Evolutionary conservation across 1,140 invertebrate species (phyloP), one percentile per base, ranked within the genome.

Genomic region (Coenobita brevimanus): DNA sequence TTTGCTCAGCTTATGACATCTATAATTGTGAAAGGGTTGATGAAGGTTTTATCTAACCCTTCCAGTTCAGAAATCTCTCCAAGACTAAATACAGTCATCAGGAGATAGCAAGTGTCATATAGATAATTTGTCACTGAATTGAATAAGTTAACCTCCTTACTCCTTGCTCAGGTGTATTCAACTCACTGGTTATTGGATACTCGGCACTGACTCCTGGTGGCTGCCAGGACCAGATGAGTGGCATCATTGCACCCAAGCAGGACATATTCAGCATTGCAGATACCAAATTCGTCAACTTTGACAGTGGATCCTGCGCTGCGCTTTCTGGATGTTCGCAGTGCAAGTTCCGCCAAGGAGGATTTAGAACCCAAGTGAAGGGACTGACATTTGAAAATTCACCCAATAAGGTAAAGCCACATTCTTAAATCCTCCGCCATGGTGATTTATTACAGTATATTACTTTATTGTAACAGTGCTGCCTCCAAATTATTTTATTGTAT

Each of bases 251-350:
- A 4, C 88, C 88, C 21, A 89, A 89, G 41, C 17, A 84, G 82
- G 36, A 50, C 41, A 46, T 79, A 81, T 89, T 89, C 82, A 89
- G 69, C 27, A 75, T 89, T 2, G 60, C 78, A 73, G 60, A 86
- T 60, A 76, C 76, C 73, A 84, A 50, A 4, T 89, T 89, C 33
- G 71, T 84, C 54, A 89, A 89, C 88, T 89, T 69, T 30, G 88
- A 89, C 57, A 81, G 4, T 1, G 75, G 75, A 46, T 30, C 2
- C 3, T 89, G 82, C 33, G 24, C 88, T 8, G 88, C 88, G 0
- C 27, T 89, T 36, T 80, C 76, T 13, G 88, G 82, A 17, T 89
- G 88, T n/a, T 89, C 88, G 8, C 88, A 89, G 82, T 89, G 88
- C 54, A 89, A 89, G 43, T n/a, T 30, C 2, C 24, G 36, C 24